Conservation (phyloP, 2,113 vertebrate species). For the Plecotus auritus region DNA sequence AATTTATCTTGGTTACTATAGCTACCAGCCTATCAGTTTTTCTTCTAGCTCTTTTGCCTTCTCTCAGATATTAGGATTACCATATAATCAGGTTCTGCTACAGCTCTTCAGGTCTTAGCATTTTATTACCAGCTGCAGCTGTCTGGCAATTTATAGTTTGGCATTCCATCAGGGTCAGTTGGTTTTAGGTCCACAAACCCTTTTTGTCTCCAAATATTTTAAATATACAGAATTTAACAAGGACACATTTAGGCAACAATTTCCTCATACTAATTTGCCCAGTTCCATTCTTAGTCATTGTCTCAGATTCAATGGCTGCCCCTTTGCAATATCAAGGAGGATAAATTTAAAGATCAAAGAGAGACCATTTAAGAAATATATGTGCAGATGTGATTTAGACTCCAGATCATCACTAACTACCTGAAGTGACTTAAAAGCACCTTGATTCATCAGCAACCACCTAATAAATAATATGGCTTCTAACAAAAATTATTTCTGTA, state of each 20-base stretch:
- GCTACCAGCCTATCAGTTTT: slow-evolving; percentile 58
- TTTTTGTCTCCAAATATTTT: slow-evolving; percentile 47
- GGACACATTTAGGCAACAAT: not conserved
- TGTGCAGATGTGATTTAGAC: slow-evolving; percentile 27
- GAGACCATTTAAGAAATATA: slow-evolving; percentile 47
- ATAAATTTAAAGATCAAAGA: slow-evolving; percentile 29
- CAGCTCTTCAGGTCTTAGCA: slow-evolving; percentile 52
- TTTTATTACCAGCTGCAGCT: slow-evolving; percentile 62
- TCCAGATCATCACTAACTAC: not conserved
- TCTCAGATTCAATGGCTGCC: not conserved
- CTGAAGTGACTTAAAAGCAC: slow-evolving; percentile 13
- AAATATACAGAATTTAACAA: slow-evolving; percentile 44
- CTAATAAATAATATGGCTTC: slow-evolving; percentile 33
- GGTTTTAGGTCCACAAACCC: slow-evolving; percentile 14
- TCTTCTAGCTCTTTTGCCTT: slow-evolving; percentile 56
- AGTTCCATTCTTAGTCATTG: slow-evolving; percentile 31
- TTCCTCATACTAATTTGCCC: slow-evolving; percentile 38
- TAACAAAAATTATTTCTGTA: slow-evolving; percentile 32
- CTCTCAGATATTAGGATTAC: slow-evolving; percentile 53
- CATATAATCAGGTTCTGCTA: slow-evolving; percentile 58
- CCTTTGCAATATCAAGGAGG: slow-evolving; percentile 26
- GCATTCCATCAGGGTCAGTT: slow-evolving; percentile 34
- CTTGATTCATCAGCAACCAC: not conserved
- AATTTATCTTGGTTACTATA: slow-evolving; percentile 62
- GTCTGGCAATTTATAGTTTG: slow-evolving; percentile 43